Evolutionary conservation across 92 coral and sea anemone genomes (phyloP).

Genomic region (Ricordea florida): DNA sequence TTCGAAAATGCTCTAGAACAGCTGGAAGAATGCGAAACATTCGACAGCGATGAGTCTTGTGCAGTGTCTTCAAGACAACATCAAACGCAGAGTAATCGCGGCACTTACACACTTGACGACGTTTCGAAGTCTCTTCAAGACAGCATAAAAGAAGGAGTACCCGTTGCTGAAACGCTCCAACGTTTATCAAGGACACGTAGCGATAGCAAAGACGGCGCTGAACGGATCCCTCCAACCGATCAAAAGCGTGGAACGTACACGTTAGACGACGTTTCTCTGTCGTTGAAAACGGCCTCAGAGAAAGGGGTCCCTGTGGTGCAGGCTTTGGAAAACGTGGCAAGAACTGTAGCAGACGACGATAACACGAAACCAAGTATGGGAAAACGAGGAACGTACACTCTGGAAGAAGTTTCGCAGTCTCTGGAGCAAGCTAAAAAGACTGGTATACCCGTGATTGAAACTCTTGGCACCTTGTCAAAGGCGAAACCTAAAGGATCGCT

Average conservation of each 20-base stretch:
- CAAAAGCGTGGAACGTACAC: constrained; percentile 68
- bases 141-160: constrained; percentile 47
- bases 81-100: constrained; percentile 40
- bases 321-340: constrained; percentile 51
- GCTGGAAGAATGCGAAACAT: constrained; percentile 20
- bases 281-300: constrained; percentile 62
- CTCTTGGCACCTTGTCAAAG: constrained; percentile 64
- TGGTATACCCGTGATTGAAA: constrained; percentile 82
- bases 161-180: constrained; percentile 64
- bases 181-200: constrained; percentile 30
- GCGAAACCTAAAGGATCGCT: constrained; percentile 23
- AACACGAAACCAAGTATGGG: constrained; percentile 22
- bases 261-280: constrained; percentile 67
- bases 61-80: neutral
- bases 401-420: constrained; percentile 85
- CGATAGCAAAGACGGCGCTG: neutral
- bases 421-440: constrained; percentile 77
- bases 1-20: constrained; percentile 29
- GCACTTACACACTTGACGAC: constrained; percentile 80
- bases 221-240: neutral
- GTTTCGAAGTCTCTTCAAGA: constrained; percentile 64
- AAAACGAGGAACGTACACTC: constrained; percentile 86
- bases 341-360: neutral
- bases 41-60: neutral
- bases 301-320: constrained; percentile 70